A percentile compares a stretch with the other conserved stretches of the same genome.
Conservation (phyloP, 2,113 vertebrate genomes). For the Anguilla rostrata region DNA sequence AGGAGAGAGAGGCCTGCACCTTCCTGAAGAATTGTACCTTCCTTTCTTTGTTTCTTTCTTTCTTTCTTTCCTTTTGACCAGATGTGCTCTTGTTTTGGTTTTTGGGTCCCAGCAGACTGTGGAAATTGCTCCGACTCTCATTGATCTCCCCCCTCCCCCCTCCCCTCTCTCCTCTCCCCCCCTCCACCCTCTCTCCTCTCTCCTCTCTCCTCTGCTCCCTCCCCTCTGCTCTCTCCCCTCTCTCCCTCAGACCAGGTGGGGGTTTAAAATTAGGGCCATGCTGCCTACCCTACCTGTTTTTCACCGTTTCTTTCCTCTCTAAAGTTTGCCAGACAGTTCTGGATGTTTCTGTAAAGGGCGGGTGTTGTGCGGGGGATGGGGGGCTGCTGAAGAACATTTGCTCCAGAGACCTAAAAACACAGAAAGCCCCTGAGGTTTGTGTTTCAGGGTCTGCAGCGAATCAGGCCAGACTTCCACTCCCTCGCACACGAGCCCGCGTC, state of each 20-base stretch:
- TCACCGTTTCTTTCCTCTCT: no score
- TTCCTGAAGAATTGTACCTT: neutral
- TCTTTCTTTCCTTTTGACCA: neutral
- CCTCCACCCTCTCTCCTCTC: neutral
- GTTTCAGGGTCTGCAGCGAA: no score
- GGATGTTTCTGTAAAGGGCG: no score
- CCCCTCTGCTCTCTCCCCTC: neutral
- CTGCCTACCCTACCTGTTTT: no score
- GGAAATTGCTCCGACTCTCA: slow-evolving; percentile 16
- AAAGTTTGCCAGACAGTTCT: no score
- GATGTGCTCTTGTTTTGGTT: neutral
- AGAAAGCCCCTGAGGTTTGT: no score
- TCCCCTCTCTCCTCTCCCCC: neutral
- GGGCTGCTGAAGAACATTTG: no score
- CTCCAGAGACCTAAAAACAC: no score
- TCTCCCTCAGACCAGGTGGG: neutral
- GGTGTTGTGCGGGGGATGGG: no score
- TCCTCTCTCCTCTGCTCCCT: neutral
- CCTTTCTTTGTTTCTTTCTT: neutral
- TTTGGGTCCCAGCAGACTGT: slow-evolving; percentile 5
- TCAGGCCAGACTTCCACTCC: no score
- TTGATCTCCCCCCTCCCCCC: slow-evolving; percentile 3
- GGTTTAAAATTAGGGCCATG: no score
- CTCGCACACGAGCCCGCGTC: no score
- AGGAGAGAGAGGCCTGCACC: slow-evolving; percentile 4